Base-by-base conservation (phyloP, 2,888 invertebrate genomes). In the Drosophila infuscata region DNA sequence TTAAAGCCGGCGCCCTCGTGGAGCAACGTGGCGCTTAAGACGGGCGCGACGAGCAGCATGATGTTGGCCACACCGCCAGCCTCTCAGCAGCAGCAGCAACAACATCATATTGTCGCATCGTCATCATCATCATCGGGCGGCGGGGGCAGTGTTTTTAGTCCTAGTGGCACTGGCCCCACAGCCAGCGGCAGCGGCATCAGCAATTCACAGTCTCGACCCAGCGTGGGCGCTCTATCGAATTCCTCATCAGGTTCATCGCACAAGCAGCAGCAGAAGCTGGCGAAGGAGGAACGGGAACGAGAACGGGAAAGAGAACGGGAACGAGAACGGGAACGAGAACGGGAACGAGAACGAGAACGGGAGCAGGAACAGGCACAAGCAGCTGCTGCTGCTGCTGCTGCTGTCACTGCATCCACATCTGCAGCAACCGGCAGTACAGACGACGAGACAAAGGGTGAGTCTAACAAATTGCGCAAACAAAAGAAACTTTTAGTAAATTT, bases 371-470 rank as follows among this genome's bases (percentile, higher is more conserved):
- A 66, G 49, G 73, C 53, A 8, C 53, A 65, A 46, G 67, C 59
- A 36, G 70, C 66, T 36, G 56, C 76, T 35, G 76, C 69, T 29
- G 61, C 66, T 36, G 56, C 76, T 12, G 67, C 67, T 35, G 76
- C 69, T 29, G 61, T 64, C 6, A 68, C 78, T 20, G 62, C 74
- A 46, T 82, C 79, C 25, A 76, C 88, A 53, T 81, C 85, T 8
- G 61, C 78, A 6, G 87, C 38, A 38, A 17, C 54, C 25, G 54
- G 70, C 48, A 77, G 74, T 41, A 87, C 94, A 60, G 95, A 95
- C 61, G 95, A 95, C 53, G 95, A 95, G 74, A 94, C 94, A 72
- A 95, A 94, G 90, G 95, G 95, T 79, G 94, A 94, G 46, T 30
- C 0, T 1, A 15, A 8, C 11, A 29, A 17, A 49, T 29, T 17